Evolutionary conservation across 2,888 invertebrate genomes (phyloP), one percentile per base, ranked within the genome.

Genomic region (Cremastobaeus sp.): DNA sequence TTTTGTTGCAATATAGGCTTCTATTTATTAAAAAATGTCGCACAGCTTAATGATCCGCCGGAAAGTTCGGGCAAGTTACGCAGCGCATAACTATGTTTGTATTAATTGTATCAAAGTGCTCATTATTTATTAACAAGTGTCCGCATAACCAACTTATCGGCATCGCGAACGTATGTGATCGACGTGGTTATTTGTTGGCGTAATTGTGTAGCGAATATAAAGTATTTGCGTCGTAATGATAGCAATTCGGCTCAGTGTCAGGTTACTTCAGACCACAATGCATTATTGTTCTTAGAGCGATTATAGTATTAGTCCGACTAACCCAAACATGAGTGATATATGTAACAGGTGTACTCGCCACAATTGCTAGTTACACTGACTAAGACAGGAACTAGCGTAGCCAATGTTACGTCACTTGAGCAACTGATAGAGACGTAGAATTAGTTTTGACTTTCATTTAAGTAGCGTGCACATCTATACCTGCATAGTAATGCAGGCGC

Each of bases 281-380:
- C 64, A 52, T 55, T 41, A 66, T 55, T 66, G 72, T 72, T 72
- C 66, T 60, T 66, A 39, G 60, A 60, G 48, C 48, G 66, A 66
- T 72, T 66, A 72, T 52, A 66, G 55, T 57, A 66, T 66, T 66
- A 66, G 41, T 43, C 39, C 34, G 45, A 39, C 60, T 55, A 72
- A 66, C 50, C 57, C 45, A 64, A 71, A 71, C 71, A 59, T 52
- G 43, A 48, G 60, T 72, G 66, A 66, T 66, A 37, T 55, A 72
- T 55, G 60, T 72, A 72, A 60, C 72, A 72, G 72, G 72, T 72
- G 72, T 55, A 72, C 39, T 57, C 60, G 48, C 55, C 50, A 48
- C 52, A 72, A 54, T 59, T 55, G 45, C 65, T 59, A 54, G 55
- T 52, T 72, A 54, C 65, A 52, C 21, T 11, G 37, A 17, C 54